phyloP scores from a whole-genome alignment of 2,113 vertebrate genomes.

The Pica pica region DNA sequence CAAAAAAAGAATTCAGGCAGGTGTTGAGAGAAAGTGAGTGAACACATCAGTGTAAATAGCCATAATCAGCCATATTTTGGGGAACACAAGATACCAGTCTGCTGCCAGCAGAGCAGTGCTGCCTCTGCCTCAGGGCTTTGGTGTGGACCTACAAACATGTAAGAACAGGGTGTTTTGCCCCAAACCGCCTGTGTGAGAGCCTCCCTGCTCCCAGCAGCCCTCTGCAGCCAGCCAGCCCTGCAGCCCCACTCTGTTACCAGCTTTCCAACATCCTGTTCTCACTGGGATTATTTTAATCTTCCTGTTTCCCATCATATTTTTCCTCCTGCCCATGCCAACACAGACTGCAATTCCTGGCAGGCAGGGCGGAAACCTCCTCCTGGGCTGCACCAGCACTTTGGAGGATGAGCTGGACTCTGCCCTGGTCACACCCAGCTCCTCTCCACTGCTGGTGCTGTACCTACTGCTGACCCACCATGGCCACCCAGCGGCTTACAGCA shows the following conservation, averaged over 20 bases:
- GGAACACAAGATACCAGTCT: not conserved
- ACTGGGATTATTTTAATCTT: not conserved
- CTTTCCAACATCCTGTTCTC: constrained; percentile 10
- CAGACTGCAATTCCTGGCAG: constrained; percentile 1
- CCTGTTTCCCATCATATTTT: constrained; percentile 2
- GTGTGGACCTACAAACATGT: not conserved
- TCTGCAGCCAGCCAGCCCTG: not conserved
- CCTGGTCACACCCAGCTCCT: accelerated
- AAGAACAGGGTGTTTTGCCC: not conserved
- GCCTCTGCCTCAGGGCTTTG: not conserved
- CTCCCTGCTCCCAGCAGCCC: not conserved
- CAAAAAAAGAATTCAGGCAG: not conserved
- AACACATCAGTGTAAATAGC: not conserved
- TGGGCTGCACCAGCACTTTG: not conserved
- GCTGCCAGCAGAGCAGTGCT: not conserved
- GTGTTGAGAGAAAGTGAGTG: not conserved
- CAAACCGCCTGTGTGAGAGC: not conserved
- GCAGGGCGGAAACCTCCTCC: not conserved
- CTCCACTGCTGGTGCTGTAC: not conserved
- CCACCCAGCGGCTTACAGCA: not conserved
- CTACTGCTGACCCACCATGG: accelerated
- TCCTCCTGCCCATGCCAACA: not conserved
- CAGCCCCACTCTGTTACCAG: not conserved
- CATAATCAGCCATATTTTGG: not conserved
- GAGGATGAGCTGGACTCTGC: not conserved